These are phyloP conservation scores for Cynopterus brachyotis DNA, from an alignment of 2,113 vertebrate species.

Conservation along the genomic window DNA sequence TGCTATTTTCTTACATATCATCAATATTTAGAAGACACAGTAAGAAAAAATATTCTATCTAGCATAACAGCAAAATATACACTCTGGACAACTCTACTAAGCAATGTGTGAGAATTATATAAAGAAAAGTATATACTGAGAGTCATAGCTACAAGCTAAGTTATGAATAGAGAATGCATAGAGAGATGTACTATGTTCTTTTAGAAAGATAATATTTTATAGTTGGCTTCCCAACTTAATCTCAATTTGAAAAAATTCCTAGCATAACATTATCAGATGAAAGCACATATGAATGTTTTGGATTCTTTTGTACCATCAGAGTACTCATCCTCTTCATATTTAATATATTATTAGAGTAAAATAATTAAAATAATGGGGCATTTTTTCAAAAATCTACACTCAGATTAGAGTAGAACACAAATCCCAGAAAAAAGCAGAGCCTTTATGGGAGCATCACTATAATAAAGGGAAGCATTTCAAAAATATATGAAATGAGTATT, in stretches of 20 bases:
- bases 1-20: not conserved
- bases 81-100: not conserved
- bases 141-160: not conserved
- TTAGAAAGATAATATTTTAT: constrained; percentile 24
- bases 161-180: not conserved
- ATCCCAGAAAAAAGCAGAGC: not conserved
- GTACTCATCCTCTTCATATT: not conserved
- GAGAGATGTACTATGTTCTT: not conserved
- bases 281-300: not conserved
- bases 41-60: constrained; percentile 6
- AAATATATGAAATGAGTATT: not conserved
- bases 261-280: not conserved
- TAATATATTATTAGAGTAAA: not conserved
- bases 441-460: not conserved
- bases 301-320: not conserved
- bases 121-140: not conserved
- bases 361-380: not conserved
- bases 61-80: not conserved
- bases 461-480: not conserved
- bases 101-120: not conserved
- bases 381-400: not conserved
- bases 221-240: not conserved
- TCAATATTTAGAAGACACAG: not conserved
- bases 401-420: not conserved
- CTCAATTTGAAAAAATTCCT: not conserved